A percentile compares a stretch with the other conserved stretches of the same genome.
Conservation (phyloP, 2,888 invertebrate species). For the Apamea crenata region DNA sequence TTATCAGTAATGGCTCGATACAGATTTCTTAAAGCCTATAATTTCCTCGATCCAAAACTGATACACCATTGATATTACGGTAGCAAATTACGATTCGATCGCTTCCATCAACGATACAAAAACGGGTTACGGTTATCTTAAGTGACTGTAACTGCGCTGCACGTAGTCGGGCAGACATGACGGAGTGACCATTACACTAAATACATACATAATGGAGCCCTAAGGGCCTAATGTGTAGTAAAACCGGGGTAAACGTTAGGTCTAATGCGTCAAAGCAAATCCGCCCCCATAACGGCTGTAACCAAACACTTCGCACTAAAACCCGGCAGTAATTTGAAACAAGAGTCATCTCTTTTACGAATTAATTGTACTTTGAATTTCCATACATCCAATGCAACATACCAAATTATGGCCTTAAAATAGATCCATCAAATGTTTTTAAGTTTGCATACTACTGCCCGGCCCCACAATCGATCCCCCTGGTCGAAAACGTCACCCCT, state of each 20-base stretch:
- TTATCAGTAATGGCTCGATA: constrained; percentile 52
- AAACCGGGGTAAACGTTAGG: constrained; percentile 2
- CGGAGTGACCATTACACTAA: constrained; percentile 54
- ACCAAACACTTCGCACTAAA: neutral
- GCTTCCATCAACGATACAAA: constrained; percentile 57
- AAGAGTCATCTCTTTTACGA: neutral
- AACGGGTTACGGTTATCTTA: constrained; percentile 66
- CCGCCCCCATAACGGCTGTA: neutral
- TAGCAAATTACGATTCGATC: constrained; percentile 69
- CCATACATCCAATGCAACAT: neutral
- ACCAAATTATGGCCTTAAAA: constrained; percentile 16
- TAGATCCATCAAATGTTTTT: constrained; percentile 14
- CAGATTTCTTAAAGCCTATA: constrained; percentile 51
- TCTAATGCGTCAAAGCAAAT: constrained; percentile 3
- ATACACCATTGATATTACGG: constrained; percentile 67
- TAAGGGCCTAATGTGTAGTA: constrained; percentile 11
- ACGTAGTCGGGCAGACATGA: constrained; percentile 45
- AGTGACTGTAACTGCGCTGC: constrained; percentile 53
- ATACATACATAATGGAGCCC: constrained; percentile 40
- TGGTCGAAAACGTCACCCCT: constrained; percentile 31
- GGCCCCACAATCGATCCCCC: constrained; percentile 24
- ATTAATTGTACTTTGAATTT: neutral
- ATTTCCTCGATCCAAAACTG: constrained; percentile 57
- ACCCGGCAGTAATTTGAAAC: neutral
- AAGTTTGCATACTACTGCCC: neutral